phyloP scores from a whole-genome alignment of 2,797 vertebrate genomes.

The Muscicapa comitata region DNA sequence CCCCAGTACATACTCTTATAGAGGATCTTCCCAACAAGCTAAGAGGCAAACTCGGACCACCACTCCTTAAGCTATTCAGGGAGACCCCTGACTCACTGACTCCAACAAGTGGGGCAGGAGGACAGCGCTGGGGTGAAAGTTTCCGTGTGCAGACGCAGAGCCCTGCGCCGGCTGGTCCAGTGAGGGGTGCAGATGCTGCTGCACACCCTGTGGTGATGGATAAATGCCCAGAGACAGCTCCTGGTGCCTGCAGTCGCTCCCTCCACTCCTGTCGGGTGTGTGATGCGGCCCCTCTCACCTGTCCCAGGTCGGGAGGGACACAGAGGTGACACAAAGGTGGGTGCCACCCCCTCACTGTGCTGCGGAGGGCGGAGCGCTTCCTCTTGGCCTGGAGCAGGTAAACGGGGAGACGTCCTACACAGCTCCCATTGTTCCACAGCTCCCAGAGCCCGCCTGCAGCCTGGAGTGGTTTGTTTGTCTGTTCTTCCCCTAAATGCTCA shows the following conservation, averaged over 20 bases:
- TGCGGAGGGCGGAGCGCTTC: not conserved
- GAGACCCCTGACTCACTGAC: no score
- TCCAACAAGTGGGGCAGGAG: not conserved
- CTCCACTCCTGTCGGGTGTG: not conserved
- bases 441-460: not conserved
- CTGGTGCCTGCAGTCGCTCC: fast-evolving
- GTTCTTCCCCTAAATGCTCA: not conserved
- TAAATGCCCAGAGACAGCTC: not conserved
- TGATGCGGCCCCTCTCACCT: not conserved
- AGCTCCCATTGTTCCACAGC: not conserved
- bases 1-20: no score
- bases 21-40: no score
- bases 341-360: not conserved
- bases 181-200: fast-evolving
- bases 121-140: not conserved
- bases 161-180: fast-evolving
- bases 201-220: not conserved
- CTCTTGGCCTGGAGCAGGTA: not conserved
- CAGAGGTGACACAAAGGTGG: not conserved
- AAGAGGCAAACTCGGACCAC: no score
- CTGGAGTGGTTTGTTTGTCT: not conserved
- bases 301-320: fast-evolving
- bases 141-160: not conserved
- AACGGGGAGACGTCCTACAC: not conserved
- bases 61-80: no score